Percentiles rank a stretch among this genome's conserved stretches.
These are phyloP conservation scores for Bubo scandiacus DNA, from an alignment of 2,113 vertebrate genomes.

Conservation along the genomic window DNA sequence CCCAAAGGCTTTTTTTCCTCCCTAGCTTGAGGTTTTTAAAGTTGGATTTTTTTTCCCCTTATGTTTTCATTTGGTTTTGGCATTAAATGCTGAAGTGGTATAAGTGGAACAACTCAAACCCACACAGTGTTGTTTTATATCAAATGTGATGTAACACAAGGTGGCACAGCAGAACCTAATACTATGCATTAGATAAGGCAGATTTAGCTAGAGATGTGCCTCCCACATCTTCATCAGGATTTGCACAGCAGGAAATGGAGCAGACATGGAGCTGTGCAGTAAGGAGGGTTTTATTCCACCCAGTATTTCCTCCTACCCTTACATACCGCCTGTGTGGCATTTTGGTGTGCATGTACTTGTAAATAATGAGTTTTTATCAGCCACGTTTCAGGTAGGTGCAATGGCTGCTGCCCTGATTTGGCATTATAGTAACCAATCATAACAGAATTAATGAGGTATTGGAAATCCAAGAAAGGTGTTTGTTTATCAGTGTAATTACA, in stretches of 20 bases:
- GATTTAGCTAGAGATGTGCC: conserved; percentile 47
- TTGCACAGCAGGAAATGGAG: conserved; percentile 11
- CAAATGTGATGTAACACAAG: conserved; percentile 70
- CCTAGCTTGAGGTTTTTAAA: background rate
- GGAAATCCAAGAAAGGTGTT: conserved; percentile 17
- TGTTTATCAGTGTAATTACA: conserved; percentile 32
- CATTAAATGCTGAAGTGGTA: conserved; percentile 7
- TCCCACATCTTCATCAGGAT: conserved; percentile 8
- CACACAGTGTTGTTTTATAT: conserved; percentile 3
- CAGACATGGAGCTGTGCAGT: conserved; percentile 14
- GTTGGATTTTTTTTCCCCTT: background rate
- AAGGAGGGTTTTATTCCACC: background rate
- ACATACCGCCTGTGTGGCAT: background rate
- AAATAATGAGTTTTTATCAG: conserved; percentile 8
- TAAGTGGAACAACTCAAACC: background rate
- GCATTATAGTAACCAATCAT: conserved; percentile 2
- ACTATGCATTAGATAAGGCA: conserved; percentile 7
- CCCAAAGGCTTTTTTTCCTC: background rate
- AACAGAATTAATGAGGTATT: conserved; percentile 27
- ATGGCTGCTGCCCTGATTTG: conserved; percentile 7
- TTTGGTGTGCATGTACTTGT: background rate
- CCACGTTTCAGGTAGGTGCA: background rate
- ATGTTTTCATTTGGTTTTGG: conserved; percentile 6
- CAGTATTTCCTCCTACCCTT: background rate
- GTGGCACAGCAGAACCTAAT: conserved; percentile 74